Conservation (phyloP, 2,888 invertebrate species). For the Bedellia somnulentella region DNA sequence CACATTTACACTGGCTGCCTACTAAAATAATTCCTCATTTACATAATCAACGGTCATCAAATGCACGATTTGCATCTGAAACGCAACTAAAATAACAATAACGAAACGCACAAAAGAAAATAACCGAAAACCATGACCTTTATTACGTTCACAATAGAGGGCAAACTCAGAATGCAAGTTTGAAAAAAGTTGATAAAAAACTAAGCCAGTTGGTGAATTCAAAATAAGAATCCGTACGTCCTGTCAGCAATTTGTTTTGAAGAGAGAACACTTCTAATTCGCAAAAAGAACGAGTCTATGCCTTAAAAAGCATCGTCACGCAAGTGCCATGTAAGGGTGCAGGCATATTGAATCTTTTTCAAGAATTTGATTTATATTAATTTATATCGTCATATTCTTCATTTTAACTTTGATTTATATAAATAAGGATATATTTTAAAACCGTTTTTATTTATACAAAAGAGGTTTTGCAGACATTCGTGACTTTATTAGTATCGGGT, state of each 20-base stretch:
- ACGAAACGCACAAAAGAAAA: too few species aligned
- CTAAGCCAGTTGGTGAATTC: conserved; percentile 23
- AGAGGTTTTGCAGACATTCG: too few species aligned
- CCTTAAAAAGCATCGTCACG: conserved; percentile 55
- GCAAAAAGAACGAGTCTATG: conserved; percentile 55
- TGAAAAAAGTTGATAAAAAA: too few species aligned
- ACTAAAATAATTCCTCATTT: conserved; percentile 36
- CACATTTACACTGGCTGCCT: too few species aligned
- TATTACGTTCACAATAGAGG: too few species aligned
- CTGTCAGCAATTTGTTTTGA: conserved; percentile 61
- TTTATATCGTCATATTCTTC: too few species aligned
- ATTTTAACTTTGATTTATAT: too few species aligned
- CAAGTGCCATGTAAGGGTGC: conserved; percentile 23
- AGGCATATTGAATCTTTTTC: conserved; percentile 9
- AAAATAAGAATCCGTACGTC: conserved; percentile 37
- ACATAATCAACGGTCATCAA: conserved; percentile 50
- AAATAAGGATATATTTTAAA: background rate
- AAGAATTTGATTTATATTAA: too few species aligned
- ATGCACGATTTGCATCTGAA: conserved; percentile 39
- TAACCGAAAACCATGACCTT: too few species aligned
- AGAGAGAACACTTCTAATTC: conserved; percentile 57
- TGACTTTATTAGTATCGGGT: too few species aligned
- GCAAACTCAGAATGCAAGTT: too few species aligned
- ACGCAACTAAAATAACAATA: conserved; percentile 19
- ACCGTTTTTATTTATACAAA: background rate